Base-by-base conservation (phyloP, 2,888 invertebrate species). In the Eristalinus aeneus region DNA sequence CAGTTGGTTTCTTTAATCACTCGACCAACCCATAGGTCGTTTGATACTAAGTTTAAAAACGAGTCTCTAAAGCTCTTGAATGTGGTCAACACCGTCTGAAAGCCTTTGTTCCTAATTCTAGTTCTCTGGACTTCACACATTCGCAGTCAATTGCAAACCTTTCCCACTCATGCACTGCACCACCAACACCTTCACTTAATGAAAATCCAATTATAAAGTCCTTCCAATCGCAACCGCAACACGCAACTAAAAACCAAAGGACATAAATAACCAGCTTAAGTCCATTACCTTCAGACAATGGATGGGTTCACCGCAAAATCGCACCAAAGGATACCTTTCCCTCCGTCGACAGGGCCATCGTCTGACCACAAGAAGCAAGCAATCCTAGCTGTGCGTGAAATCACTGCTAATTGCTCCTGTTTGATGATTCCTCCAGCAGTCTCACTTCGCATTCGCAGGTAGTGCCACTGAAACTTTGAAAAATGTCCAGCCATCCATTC, bases 321-420 rank as follows among this genome's bases (percentile, higher is more conserved):
- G 36, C 72, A 53, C 46, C 46, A 69, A 85, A 77, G 69, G 79
- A 68, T 68, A 32, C 60, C 61, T 71, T 6, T 16, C 46, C 1
- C 46, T 46, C 16, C 46, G 8, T 9, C 16, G 16, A 2, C 46
- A 2, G 27, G 2, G 2, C 27, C 27, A 27, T 27, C 16, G 46
- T 3, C 63, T 86, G 86, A 86, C 82, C 82, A 71, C 82, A 78
- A 77, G 53, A 74, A 56, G 63, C n/a, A 27, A 27, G 27, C 67
- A 69, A 81, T 81, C 76, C 81, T 81, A 69, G 69, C 73, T 64
- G 68, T 74, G 86, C 82, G 78, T 86, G 82, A 86, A 86, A 82
- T 86, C 78, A 82, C 74, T 86, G 82, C 86, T 86, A 86, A 86
- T 86, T 86, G 69, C 71, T 68, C 56, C 11, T 58, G 27, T 80